Evolutionary conservation across 2,888 invertebrate genomes (phyloP).

Genomic region (Volucella inflata): DNA sequence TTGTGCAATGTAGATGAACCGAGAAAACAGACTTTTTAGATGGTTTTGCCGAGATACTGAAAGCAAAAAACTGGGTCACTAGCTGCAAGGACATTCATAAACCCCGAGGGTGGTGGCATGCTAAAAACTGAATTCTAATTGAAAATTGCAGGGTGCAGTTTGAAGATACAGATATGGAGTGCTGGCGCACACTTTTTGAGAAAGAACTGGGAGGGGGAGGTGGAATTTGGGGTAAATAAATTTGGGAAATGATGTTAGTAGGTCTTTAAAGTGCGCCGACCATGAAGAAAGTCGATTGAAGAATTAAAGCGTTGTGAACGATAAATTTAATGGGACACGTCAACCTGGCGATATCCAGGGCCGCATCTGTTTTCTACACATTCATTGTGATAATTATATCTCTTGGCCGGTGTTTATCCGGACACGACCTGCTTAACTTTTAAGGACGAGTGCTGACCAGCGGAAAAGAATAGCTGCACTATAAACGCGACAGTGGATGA

Average conservation of each 20-base stretch:
- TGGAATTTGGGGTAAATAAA: constrained; percentile 7
- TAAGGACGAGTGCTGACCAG: too few relatives aligned
- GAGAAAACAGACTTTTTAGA: constrained; percentile 36
- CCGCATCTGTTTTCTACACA: too few relatives aligned
- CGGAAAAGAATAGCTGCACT: too few relatives aligned
- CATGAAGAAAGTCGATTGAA: neutral
- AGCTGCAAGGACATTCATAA: constrained; percentile 73
- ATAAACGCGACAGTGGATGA: too few relatives aligned
- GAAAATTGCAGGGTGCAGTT: constrained; percentile 61
- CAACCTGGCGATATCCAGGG: too few relatives aligned
- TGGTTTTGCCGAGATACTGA: neutral
- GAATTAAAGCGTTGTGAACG: neutral
- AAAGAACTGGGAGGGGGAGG: neutral
- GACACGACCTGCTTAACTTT: too few relatives aligned
- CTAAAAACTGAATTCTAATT: constrained; percentile 69
- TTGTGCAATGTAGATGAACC: constrained; percentile 56
- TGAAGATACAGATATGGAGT: neutral
- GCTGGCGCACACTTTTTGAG: neutral
- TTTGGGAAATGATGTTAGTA: constrained; percentile 44
- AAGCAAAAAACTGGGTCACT: constrained; percentile 61
- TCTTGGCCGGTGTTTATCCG: too few relatives aligned
- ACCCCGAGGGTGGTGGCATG: constrained; percentile 37
- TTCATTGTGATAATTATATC: too few relatives aligned
- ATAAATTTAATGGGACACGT: too few relatives aligned
- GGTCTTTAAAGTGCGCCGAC: constrained; percentile 23